Percentiles rank a stretch among this genome's conserved stretches.
phyloP scores from a whole-genome alignment of 2,888 invertebrate species.

The Caenorhabditis angaria region DNA sequence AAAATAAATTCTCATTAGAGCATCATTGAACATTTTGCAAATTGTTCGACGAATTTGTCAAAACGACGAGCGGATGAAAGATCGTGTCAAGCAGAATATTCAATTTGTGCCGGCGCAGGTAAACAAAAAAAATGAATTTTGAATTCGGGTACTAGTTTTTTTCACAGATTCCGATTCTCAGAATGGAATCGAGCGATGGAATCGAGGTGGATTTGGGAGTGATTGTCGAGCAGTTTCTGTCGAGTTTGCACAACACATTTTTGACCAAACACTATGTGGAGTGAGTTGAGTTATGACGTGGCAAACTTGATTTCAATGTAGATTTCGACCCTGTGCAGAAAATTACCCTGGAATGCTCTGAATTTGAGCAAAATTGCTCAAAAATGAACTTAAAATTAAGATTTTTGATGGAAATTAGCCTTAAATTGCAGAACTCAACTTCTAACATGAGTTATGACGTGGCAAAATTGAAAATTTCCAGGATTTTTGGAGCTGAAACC shows the following conservation, averaged over 20 bases:
- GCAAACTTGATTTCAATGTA: no score
- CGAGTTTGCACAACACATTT: conserved; percentile 51
- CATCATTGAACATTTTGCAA: conserved; percentile 34
- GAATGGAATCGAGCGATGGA: conserved; percentile 32
- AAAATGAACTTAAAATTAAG: neutral
- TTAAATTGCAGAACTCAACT: no score
- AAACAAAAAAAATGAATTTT: conserved; percentile 8
- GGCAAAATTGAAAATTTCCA: no score
- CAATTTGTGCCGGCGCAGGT: conserved; percentile 30
- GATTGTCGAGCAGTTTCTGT: conserved; percentile 40
- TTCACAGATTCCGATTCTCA: conserved; percentile 47
- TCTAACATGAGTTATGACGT: no score
- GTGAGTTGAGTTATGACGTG: no score
- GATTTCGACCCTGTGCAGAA: no score
- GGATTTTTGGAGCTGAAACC: no score
- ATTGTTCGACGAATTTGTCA: conserved; percentile 31
- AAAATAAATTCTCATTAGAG: conserved; percentile 15
- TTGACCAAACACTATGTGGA: conserved; percentile 37
- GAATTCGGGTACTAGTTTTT: neutral
- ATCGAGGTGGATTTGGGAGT: conserved; percentile 51
- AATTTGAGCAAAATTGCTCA: conserved; percentile 6
- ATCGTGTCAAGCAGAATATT: conserved; percentile 14
- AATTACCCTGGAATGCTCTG: no score
- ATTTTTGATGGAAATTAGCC: conserved; percentile 11
- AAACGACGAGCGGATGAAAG: conserved; percentile 23